Base-by-base conservation (phyloP, 2,888 invertebrate species). In the Frankliniella fusca region DNA sequence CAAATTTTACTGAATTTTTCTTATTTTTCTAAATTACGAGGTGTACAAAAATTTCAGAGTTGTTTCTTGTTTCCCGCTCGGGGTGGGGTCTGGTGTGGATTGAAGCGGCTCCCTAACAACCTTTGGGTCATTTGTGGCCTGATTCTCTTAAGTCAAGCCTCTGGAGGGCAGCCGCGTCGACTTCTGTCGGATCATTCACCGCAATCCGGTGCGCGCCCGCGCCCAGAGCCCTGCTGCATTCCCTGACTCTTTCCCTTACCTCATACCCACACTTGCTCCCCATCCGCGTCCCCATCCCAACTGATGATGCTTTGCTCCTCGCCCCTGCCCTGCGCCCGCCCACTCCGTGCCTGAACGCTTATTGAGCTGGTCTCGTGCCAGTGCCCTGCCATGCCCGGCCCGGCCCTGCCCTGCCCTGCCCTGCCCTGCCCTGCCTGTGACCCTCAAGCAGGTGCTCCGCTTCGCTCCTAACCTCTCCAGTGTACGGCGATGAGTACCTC, bases 261-360 rank as follows among this genome's bases (percentile, higher is more conserved):
- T 3, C 8, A 15, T 54, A 12, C 15, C 54, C 54, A 54, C 15
- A 18, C 8, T 54, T 54, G 8, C 3, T 12, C 54, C 54, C 38
- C 38, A 3, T 2, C 38, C 38, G 3, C 38, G 5, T 5, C 38
- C 38, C 38, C 38, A 38, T 5, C 38, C 38, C 38, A 38, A 2
- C 38, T 38, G 3, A 3, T 38, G 38, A 38, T 38, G 3, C 5
- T 38, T 38, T 38, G 38, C 8, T 2, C 15, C 54, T 12, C 18
- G 54, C 54, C 2, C 15, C 54, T 11, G 70, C n/a, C 23, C 70
- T 11, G 70, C n/a, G 15, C 65, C 65, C 65, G 65, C 65, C 65
- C 65, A n/a, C 65, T 70, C 70, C 70, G 70, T 70, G 70, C 70
- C 70, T 7, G 23, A 23, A 23, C 70, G 70, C 70, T 70, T 70